Evolutionary conservation across 2,888 invertebrate genomes (phyloP).

Genomic region (Andrena hattorfiana): DNA sequence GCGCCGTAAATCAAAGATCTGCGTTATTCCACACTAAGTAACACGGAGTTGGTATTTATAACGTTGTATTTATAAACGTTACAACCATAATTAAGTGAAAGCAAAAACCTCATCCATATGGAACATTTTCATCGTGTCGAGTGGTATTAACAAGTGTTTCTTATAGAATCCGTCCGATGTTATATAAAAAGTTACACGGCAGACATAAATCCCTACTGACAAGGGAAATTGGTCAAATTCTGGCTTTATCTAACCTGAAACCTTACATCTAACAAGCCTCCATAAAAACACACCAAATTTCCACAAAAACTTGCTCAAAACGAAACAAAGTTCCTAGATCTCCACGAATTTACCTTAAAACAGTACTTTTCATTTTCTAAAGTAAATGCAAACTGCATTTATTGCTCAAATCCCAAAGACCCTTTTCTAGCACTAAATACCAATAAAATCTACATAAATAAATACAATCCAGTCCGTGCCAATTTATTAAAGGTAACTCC

Average conservation of each 20-base stretch:
- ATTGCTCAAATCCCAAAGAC: too few relatives aligned
- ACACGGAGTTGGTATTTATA: slow-evolving; percentile 1
- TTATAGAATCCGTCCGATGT: not conserved
- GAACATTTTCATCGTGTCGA: not conserved
- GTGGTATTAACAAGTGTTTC: slow-evolving; percentile 1
- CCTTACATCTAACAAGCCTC: too few relatives aligned
- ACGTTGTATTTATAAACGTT: slow-evolving; percentile 7
- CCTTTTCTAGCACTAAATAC: too few relatives aligned
- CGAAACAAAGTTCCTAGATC: too few relatives aligned
- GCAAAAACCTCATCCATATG: slow-evolving; percentile 9
- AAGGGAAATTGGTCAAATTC: not conserved
- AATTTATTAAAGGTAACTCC: too few relatives aligned
- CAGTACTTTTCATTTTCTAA: too few relatives aligned
- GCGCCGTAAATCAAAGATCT: slow-evolving; percentile 21
- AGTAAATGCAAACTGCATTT: too few relatives aligned
- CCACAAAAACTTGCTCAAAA: too few relatives aligned
- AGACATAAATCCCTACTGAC: not conserved
- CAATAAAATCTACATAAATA: too few relatives aligned
- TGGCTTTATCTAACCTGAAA: not conserved
- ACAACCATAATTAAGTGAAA: slow-evolving; percentile 3
- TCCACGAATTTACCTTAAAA: too few relatives aligned
- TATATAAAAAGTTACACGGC: not conserved
- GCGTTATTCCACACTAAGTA: not conserved
- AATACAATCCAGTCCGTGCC: too few relatives aligned
- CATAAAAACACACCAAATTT: too few relatives aligned